Base-by-base conservation (phyloP, 2,113 vertebrate species). In the Smithornis capensis region DNA sequence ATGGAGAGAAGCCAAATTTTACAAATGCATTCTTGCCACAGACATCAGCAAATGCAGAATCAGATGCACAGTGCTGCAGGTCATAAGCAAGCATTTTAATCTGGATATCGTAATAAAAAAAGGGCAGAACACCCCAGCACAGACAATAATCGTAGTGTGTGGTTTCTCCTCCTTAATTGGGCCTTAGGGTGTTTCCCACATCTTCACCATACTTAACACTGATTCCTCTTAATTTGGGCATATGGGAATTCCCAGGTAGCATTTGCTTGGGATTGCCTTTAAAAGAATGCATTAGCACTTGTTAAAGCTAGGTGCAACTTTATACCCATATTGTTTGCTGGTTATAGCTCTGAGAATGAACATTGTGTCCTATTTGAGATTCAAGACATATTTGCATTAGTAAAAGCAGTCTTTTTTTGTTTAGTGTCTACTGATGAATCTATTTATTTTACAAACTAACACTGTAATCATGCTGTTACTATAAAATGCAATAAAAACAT, bases 171-270 rank as follows among this genome's bases (percentile, higher is more conserved):
- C 45, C n/a, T 79, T 55, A 59, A 0, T 0, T 38, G 42, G 79
- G 35, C 79, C 76, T 86, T 4, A 49, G 49, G 82, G 59, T 40
- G 25, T 84, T 94, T 93, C 79, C 77, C 77, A 85, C n/a, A 63
- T 12, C 67, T 91, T 49, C 16, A 44, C 24, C 27, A 11, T 10
- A 10, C 37, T 87, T 60, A 71, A 81, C 59, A 53, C 35, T 16
- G 1, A 15, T 65, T 31, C 37, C 29, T 68, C 44, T 65, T 70
- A 62, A 69, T 60, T 69, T 18, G 68, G 40, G 35, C 44, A 40
- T 4, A 6, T 17, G n/a, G 49, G 52, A 83, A 59, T 83, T 69
- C 45, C 47, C 75, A 52, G 38, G 29, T 12, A 22, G 21, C 10
- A 14, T 67, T 73, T 87, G 12, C 68, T 71, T 68, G 8, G 12